Evolutionary conservation across 2,113 vertebrate species (phyloP), one percentile per base, ranked within the genome.

Genomic region (Tupaia tana): DNA sequence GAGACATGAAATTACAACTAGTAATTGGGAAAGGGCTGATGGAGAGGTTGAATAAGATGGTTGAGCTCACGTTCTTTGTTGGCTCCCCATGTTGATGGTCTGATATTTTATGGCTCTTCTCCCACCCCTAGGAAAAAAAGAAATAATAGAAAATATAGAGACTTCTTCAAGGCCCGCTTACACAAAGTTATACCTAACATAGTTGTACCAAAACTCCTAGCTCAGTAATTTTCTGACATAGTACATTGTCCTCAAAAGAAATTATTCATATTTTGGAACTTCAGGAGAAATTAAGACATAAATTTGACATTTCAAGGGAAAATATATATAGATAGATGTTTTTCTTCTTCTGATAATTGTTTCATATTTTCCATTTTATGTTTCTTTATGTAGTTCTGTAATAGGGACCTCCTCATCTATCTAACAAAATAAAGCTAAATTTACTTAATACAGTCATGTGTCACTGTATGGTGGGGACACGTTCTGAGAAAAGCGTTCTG

Each of bases 171-270:
- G 34, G 25, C 4, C 70, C 12, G n/a, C 61, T 71, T 84, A 25
- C 27, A 61, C 24, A 89, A 69, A 67, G 7, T 78, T 58, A 56
- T 56, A 19, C 7, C 18, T 22, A 15, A 24, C n/a, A 66, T 52
- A 74, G 25, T 22, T 95, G 6, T 67, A 81, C 14, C 66, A 79
- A 25, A 90, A 22, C 77, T 92, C 27, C 91, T 29, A 83, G 64
- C 63, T 91, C 25, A 86, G 58, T 66, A 70, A 89, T 61, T 94
- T 86, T 74, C 25, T 29, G 31, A 63, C 43, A 82, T 7, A 86
- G 75, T 78, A 86, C 77, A 89, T 18, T 58, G 34, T 90, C 69
- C 63, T 96, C n/a, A 79, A 89, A 92, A 81, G 15, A 64, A 43
- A 43, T 43, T 3, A 3, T 43, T 43, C 43, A 3, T 43, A 43